Evolutionary conservation across 2,888 invertebrate genomes (phyloP).

Genomic region (Germaria angustata): DNA sequence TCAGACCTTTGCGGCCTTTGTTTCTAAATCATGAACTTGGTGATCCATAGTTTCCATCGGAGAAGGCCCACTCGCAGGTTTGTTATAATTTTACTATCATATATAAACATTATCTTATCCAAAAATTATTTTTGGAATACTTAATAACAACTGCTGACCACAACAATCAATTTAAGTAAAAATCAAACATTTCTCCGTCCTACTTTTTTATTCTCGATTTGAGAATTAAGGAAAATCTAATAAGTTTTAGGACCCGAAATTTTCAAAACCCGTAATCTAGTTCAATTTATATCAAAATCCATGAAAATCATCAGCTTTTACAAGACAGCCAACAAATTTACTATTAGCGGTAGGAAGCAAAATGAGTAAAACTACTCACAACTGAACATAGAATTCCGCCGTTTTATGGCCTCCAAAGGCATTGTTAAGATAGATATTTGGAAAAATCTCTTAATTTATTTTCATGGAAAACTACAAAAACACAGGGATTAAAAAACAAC

Average conservation of each 20-base stretch:
- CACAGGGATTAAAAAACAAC: conserved; percentile 11
- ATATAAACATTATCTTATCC: no score
- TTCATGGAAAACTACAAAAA: conserved; percentile 45
- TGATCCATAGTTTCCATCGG: no score
- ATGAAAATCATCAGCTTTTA: conserved; percentile 47
- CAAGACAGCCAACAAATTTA: conserved; percentile 53
- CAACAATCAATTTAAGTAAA: no score
- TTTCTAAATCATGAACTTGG: no score
- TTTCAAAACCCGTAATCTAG: background rate
- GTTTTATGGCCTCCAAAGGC: conserved; percentile 46
- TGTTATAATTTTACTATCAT: no score
- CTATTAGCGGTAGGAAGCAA: conserved; percentile 21
- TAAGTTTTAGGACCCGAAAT: background rate
- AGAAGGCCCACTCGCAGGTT: no score
- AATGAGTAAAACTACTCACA: background rate
- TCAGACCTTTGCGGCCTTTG: no score
- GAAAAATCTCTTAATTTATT: conserved; percentile 21
- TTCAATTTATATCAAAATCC: conserved; percentile 30
- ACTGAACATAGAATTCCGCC: conserved; percentile 46
- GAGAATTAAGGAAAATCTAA: conserved; percentile 19
- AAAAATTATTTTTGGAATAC: no score
- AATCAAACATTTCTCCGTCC: no score
- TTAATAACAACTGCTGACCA: no score
- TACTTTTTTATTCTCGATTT: background rate
- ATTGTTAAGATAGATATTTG: background rate